Evolutionary conservation across 1,140 invertebrate species (phyloP), one percentile per base, ranked within the genome.

Genomic region (Polypedilum pembai): DNA sequence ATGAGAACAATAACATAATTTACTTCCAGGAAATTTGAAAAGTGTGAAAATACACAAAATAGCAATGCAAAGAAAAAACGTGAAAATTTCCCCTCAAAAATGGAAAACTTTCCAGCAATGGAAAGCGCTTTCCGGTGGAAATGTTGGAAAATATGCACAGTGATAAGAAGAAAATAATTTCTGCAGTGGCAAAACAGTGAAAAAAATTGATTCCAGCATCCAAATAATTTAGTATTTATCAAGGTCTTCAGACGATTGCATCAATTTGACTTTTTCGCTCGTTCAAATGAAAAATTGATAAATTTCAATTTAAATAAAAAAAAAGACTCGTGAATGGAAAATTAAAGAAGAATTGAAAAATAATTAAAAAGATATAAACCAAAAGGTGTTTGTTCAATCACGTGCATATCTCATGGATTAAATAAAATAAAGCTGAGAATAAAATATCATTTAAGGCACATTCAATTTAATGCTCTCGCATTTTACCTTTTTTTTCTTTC

Each of bases 221-320:
- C 45, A 56, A 56, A 56, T 56, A n/a, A 56, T 56, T 56, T 56
- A 56, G 45, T 56, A 56, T 56, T 56, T 56, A 56, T 56, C 45
- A 56, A 56, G 45, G 45, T 56, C 45, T 56, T 15, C 45, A 56
- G 12, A 56, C 12, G 45, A 56, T 56, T 56, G 45, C 45, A 56
- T 56, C 45, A 56, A 56, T 56, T 56, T 56, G 45, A 56, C 45
- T 56, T 56, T 56, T 56, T 56, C 45, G 45, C 45, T 56, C 12
- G 45, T n/a, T 56, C 12, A 15, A 56, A 56, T 12, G 15, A 45
- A 12, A 12, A 15, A 45, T 12, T 12, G 41, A 45, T 12, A 56
- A 56, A 56, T n/a, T 45, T 45, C 8, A 45, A 45, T 45, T 8
- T 10, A 45, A 45, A 45, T 45, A 45, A 45, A 41, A 45, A 45